A percentile compares a stretch with the other conserved stretches of the same genome.
Evolutionary conservation across 2,113 vertebrate genomes (phyloP).

Genomic region (Stictonetta naevosa): DNA sequence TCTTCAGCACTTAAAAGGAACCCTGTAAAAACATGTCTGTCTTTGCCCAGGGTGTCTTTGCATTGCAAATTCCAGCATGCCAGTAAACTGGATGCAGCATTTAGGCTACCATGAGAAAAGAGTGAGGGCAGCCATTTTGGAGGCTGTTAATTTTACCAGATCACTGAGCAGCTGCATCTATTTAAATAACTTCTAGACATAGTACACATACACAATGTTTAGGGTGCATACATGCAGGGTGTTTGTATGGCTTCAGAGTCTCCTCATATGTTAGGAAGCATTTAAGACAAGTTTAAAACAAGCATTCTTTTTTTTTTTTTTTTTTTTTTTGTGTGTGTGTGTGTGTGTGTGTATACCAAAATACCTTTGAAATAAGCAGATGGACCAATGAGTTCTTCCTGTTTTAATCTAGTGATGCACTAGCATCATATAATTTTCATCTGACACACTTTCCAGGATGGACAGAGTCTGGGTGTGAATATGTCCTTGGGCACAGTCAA

Average conservation of each 20-base stretch:
- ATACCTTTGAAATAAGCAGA: constrained; percentile 1
- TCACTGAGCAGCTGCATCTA: background rate
- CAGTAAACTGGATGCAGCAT: background rate
- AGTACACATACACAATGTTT: background rate
- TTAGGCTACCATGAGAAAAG: background rate
- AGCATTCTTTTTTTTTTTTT: background rate
- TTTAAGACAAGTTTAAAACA: background rate
- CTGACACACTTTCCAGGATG: constrained; percentile 60
- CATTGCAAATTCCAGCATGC: background rate
- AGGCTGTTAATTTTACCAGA: background rate
- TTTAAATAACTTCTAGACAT: background rate
- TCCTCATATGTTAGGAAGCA: background rate
- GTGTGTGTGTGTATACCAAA: background rate
- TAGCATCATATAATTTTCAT: constrained; percentile 60
- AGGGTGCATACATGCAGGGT: background rate
- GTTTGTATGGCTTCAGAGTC: background rate
- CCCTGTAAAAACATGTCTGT: background rate
- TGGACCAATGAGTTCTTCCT: constrained; percentile 2
- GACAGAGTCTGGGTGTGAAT: constrained; percentile 44
- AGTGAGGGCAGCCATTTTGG: background rate
- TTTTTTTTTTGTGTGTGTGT: too few relatives aligned
- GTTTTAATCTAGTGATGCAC: constrained; percentile 23
- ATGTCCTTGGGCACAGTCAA: constrained; percentile 15
- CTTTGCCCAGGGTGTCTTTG: constrained; percentile 14
- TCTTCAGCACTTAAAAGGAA: background rate